A percentile compares a stretch with the other conserved stretches of the same genome.
These are phyloP conservation scores for Microctenopoma stevenorrisi DNA, from an alignment of 2,797 vertebrate species.

Conservation along the genomic window DNA sequence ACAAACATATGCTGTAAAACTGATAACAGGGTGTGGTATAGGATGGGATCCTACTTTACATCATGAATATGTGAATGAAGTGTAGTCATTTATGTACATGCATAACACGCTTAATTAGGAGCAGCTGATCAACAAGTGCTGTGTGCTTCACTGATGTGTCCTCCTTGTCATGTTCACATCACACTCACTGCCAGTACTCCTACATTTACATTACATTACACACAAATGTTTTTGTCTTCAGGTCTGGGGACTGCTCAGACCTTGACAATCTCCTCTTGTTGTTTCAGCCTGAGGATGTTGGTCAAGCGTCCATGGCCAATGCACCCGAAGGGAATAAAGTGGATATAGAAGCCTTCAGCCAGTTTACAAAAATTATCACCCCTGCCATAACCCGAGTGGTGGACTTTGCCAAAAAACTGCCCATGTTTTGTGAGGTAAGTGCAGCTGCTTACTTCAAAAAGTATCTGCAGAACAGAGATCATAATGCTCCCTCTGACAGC, in stretches of 20 bases:
- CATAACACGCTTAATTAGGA: neutral
- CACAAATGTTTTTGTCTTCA: neutral
- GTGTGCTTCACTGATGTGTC: neutral
- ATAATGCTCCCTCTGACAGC: neutral
- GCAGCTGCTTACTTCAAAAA: neutral
- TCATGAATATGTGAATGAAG: neutral
- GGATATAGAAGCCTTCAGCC: slow-evolving; percentile 99
- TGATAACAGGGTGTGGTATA: neutral
- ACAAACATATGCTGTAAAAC: slow-evolving; percentile 15
- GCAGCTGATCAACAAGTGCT: neutral
- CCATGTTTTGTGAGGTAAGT: slow-evolving; percentile 98
- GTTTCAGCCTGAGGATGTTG: slow-evolving; percentile 94
- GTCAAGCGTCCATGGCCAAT: slow-evolving; percentile 93
- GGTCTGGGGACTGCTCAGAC: neutral
- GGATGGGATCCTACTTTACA: neutral
- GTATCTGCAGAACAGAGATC: neutral
- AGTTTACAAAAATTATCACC: slow-evolving; percentile 99
- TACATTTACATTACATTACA: slow-evolving; percentile 2
- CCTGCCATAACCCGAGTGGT: slow-evolving; percentile 99
- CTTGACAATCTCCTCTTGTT: slow-evolving; percentile 28
- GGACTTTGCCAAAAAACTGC: slow-evolving; percentile 99
- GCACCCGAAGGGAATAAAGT: slow-evolving; percentile 96
- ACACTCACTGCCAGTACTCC: neutral
- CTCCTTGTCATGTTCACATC: slow-evolving; percentile 5
- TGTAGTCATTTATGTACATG: neutral